phyloP scores from a whole-genome alignment of 2,113 vertebrate species.

The Sturnus vulgaris region DNA sequence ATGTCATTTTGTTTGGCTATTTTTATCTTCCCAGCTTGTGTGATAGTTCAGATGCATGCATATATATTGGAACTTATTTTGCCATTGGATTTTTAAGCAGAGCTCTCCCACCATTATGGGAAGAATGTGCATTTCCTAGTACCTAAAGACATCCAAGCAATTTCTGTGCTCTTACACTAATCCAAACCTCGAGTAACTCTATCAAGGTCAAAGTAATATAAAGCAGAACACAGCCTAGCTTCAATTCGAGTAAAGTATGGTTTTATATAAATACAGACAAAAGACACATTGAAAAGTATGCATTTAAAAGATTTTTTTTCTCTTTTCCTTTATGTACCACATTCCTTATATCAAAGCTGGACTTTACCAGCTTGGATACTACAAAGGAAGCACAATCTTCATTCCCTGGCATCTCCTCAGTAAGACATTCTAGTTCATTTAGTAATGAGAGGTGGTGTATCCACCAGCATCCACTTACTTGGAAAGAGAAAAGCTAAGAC shows the following conservation, averaged over 20 bases:
- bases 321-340: neutral
- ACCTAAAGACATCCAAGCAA: slow-evolving; percentile 34
- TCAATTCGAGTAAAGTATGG: neutral
- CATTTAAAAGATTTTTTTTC: neutral
- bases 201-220: slow-evolving; percentile 46
- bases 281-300: neutral
- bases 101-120: slow-evolving; percentile 23
- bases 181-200: slow-evolving; percentile 6
- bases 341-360: neutral
- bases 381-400: neutral
- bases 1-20: slow-evolving; percentile 13
- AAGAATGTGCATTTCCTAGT: slow-evolving; percentile 27
- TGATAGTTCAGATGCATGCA: slow-evolving; percentile 44
- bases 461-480: neutral
- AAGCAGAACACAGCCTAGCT: slow-evolving; percentile 1
- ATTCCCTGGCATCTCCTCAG: neutral
- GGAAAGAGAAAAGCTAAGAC: neutral
- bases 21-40: slow-evolving; percentile 37
- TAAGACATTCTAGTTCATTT: neutral
- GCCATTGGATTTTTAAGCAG: slow-evolving; percentile 57
- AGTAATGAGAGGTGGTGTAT: neutral
- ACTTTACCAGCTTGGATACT: neutral
- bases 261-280: neutral
- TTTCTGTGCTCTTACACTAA: slow-evolving; percentile 17
- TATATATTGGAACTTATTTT: slow-evolving; percentile 61